Percentiles rank a stretch among this genome's conserved stretches.
Conservation (phyloP, 1,140 invertebrate genomes). For the Drepana arcuata region DNA sequence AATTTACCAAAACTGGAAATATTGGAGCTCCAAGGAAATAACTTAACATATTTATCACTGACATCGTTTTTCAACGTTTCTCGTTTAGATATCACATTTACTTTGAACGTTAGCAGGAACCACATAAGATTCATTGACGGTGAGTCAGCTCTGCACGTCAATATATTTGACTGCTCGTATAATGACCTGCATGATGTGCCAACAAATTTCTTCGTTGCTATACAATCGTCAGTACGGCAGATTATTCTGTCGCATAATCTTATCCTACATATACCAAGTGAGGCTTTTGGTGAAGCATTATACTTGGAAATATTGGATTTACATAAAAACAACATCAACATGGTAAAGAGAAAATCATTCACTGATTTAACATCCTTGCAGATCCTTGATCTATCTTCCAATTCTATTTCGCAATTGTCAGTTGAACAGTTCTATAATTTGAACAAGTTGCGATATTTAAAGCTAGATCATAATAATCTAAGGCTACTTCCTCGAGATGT, state of each 20-base stretch:
- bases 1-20: slow-evolving; percentile 79
- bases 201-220: slow-evolving; percentile 74
- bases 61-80: slow-evolving; percentile 79
- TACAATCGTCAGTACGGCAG: slow-evolving; percentile 76
- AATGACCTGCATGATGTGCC: slow-evolving; percentile 79
- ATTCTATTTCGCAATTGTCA: slow-evolving; percentile 82
- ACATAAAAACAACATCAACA: slow-evolving; percentile 81
- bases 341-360: slow-evolving; percentile 83
- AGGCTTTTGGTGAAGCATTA: slow-evolving; percentile 79
- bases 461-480: slow-evolving; percentile 83
- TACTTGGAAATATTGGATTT: slow-evolving; percentile 83
- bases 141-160: slow-evolving; percentile 73
- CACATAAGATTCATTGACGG: slow-evolving; percentile 75
- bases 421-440: slow-evolving; percentile 88
- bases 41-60: slow-evolving; percentile 77
- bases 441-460: slow-evolving; percentile 81
- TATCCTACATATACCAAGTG: slow-evolving; percentile 79
- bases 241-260: slow-evolving; percentile 83
- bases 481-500: slow-evolving; percentile 83
- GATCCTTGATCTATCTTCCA: slow-evolving; percentile 84
- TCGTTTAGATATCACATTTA: slow-evolving; percentile 73
- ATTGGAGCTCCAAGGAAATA: slow-evolving; percentile 82
- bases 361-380: slow-evolving; percentile 81
- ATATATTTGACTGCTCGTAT: slow-evolving; percentile 80
- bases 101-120: slow-evolving; percentile 81